These are phyloP conservation scores for Melieria omissa DNA, from an alignment of 2,888 invertebrate species.

Conservation along the genomic window DNA sequence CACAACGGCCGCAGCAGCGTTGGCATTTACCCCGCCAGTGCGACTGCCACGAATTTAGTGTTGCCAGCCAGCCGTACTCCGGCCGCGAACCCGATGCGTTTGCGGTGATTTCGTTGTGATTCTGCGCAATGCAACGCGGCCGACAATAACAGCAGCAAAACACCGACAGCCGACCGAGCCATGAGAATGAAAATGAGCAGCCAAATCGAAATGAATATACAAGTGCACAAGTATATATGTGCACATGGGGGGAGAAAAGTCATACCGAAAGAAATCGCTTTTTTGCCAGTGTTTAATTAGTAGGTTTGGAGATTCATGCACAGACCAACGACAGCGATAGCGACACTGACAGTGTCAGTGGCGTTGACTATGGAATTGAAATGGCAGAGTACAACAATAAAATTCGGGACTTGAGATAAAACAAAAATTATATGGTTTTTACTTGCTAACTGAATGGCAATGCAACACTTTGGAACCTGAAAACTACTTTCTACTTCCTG, in stretches of 20 bases:
- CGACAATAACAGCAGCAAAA: neutral
- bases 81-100: neutral
- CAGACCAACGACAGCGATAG: no score
- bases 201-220: constrained; percentile 4
- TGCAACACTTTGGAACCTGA: no score
- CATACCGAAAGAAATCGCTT: constrained; percentile 1
- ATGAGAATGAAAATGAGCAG: constrained; percentile 4
- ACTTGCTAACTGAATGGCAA: no score
- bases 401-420: no score
- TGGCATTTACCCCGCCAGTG: no score
- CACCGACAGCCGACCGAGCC: neutral
- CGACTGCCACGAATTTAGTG: no score
- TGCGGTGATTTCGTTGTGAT: neutral
- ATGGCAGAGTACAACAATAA: no score
- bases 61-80: neutral
- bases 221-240: neutral
- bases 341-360: no score
- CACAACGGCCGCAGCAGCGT: no score
- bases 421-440: no score
- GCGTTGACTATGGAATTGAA: no score
- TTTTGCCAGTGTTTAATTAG: constrained; percentile 24
- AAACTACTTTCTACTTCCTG: no score
- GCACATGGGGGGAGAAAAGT: neutral
- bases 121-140: neutral
- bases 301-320: constrained; percentile 13